Percentiles rank a stretch among this genome's conserved stretches.
phyloP scores from a whole-genome alignment of 2,797 vertebrate species.

The Benthosema pterotum region DNA sequence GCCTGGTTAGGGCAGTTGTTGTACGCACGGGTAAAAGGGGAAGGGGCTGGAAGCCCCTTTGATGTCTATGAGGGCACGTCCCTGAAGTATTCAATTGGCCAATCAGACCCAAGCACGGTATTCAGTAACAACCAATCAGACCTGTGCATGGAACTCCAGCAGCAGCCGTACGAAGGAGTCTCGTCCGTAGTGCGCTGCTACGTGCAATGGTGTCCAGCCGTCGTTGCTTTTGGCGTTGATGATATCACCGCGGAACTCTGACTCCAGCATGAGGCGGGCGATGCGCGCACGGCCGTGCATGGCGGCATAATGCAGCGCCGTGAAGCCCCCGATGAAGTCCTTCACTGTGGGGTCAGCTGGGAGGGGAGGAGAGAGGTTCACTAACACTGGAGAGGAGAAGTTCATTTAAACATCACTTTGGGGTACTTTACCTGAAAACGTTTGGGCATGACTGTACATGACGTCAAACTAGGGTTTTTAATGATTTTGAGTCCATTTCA shows the following conservation, averaged over 20 bases:
- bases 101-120: slow-evolving; percentile 90
- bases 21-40: no score
- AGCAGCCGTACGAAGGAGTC: slow-evolving; percentile 97
- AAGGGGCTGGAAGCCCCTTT: no score
- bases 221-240: slow-evolving; percentile 98
- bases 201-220: slow-evolving; percentile 97
- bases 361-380: slow-evolving; percentile 11
- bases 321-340: slow-evolving; percentile 98
- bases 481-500: no score
- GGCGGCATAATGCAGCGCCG: slow-evolving; percentile 96
- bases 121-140: slow-evolving; percentile 90
- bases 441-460: no score
- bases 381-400: no score
- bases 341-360: slow-evolving; percentile 97
- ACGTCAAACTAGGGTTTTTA: no score
- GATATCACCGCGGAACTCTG: slow-evolving; percentile 92
- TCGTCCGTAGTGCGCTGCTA: slow-evolving; percentile 96
- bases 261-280: slow-evolving; percentile 95
- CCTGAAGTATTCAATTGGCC: no score
- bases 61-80: no score
- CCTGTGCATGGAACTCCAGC: slow-evolving; percentile 95
- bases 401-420: no score
- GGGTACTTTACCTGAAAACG: no score
- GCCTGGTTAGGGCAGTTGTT: no score
- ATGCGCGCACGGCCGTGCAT: slow-evolving; percentile 98